Base-by-base conservation (phyloP, 2,888 invertebrate genomes). In the Hypercompe scribonia region DNA sequence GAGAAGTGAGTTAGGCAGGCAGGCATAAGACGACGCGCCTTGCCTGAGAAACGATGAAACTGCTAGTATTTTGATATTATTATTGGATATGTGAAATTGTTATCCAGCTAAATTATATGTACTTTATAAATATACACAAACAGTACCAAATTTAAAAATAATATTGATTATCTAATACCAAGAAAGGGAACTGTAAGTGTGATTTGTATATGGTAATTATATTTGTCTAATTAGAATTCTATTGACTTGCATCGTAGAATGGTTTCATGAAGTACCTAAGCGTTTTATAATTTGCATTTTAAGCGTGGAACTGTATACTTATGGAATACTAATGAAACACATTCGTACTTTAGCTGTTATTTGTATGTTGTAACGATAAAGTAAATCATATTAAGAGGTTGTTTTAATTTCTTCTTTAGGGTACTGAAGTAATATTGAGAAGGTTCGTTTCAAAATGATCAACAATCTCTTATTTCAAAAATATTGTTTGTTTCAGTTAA, bases 11-110 rank as follows among this genome's bases (percentile, higher is more conserved):
- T 65, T 28, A 50, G 65, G 50, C 46, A 46, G 71, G 64, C 61
- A 63, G 72, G 28, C 66, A 66, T 68, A 69, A 73, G 77, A 65
- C 71, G 64, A 39, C 34, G 63, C 65, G 36, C 28, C 67, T 71
- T 34, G 21, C 64, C 50, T 10, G 42, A 39, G 54, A 58, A 36
- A 39, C 15, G 28, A 67, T 11, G 34, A 50, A 70, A 58, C 65
- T 67, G 74, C 65, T 69, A 58, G 64, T 73, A 18, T 28, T 73
- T 76, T 82, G 75, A 80, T 76, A 71, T 77, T 80, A 77, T 84
- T 80, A 54, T 54, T 54, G 50, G 24, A 10, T 10, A 79, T 74
- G 65, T 72, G 64, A 75, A 24, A 63, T 72, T 67, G 72, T 77
- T 77, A 76, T 66, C 68, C 68, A 33, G 70, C 65, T 74, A 63